These are phyloP conservation scores for Pyxicephalus adspersus DNA, from an alignment of 2,113 vertebrate genomes.

Conservation along the genomic window DNA sequence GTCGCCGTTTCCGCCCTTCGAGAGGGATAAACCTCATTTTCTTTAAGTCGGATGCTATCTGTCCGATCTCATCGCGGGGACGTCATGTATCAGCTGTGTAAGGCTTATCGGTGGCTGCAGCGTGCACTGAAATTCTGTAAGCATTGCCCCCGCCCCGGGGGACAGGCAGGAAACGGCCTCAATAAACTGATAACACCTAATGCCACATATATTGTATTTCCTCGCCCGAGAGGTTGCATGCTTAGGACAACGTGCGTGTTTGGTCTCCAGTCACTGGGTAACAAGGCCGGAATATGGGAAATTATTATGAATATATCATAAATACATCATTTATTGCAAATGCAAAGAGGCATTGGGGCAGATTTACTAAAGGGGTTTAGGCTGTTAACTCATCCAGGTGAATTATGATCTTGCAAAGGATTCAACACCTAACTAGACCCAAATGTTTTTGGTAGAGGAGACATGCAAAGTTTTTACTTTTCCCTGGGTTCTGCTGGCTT, in stretches of 20 bases:
- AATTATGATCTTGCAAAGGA: too few species aligned
- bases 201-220: background rate
- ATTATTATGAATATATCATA: too few species aligned
- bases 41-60: constrained; percentile 3
- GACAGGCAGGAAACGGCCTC: background rate
- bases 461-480: too few species aligned
- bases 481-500: too few species aligned
- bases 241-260: background rate
- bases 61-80: background rate
- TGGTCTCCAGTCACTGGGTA: background rate
- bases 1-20: background rate
- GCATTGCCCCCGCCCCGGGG: background rate
- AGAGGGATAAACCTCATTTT: constrained; percentile 11
- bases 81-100: background rate
- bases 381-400: too few species aligned
- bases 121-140: background rate
- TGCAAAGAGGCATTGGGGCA: too few species aligned
- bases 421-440: too few species aligned
- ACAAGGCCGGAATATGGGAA: too few species aligned
- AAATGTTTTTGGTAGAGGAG: too few species aligned
- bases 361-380: too few species aligned
- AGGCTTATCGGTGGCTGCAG: background rate
- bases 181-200: background rate
- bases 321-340: too few species aligned
- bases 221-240: background rate